Base-by-base conservation (phyloP, 2,113 vertebrate species). In the Colistium nudipinnis region DNA sequence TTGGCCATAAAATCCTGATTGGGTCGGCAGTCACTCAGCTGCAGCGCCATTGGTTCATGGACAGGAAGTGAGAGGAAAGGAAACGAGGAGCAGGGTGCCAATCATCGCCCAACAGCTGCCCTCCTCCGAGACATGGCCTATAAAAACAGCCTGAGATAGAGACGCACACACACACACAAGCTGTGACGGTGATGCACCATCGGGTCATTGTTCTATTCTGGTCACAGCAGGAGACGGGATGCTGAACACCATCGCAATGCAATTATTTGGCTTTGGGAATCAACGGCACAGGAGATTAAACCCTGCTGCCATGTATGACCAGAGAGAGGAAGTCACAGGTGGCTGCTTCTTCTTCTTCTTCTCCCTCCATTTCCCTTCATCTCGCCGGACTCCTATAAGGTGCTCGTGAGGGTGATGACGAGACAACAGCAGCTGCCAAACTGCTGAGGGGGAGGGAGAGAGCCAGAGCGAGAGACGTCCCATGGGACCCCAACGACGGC, bases 381-480 rank as follows among this genome's bases (percentile, higher is more conserved):
- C 82, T 35, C 59, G 25, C 56, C 41, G 48, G 28, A 70, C 49
- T 78, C 41, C 38, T 77, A 55, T 49, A 70, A 77, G 73, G 73
- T 81, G 64, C 52, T 71, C 44, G 64, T 52, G 69, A 74, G 62
- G 73, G 69, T 64, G 76, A 89, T 82, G 82, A 85, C 82, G 62
- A 63, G 77, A 74, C 61, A 70, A 70, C 74, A 80, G 83, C 90
- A 90, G 89, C 88, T 90, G 88, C 76, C 85, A 84, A 86, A 91
- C 74, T 63, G 80, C 80, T 86, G 79, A 81, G 31, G 54, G 74
- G 68, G 20, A 52, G 41, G 65, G 30, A 33, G 57, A 70, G 62
- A 38, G 64, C 61, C 12, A 52, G 48, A 56, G 66, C 45, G 47
- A 30, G 55, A 24, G 35, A 47, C 59, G 76, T 70, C 85, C 63